Evolutionary conservation across 2,113 vertebrate species (phyloP).

Genomic region (human): DNA sequence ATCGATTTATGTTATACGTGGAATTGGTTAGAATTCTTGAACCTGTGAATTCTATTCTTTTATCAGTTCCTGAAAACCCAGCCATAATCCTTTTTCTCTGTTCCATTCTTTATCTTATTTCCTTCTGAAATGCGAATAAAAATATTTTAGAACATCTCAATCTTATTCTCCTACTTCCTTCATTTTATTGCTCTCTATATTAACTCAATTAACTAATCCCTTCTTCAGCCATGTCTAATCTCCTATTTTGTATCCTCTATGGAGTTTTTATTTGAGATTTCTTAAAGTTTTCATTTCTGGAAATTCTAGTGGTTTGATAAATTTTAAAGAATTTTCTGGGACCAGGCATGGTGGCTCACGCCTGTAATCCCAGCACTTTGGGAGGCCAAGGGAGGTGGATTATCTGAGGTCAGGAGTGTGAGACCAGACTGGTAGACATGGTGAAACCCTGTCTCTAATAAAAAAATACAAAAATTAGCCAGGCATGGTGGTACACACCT

Average conservation of each 20-base stretch:
- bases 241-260: not conserved
- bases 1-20: not conserved
- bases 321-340: not conserved
- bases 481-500: too few relatives aligned
- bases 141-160: not conserved
- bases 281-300: not conserved
- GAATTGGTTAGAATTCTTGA: not conserved
- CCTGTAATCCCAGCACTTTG: too few relatives aligned
- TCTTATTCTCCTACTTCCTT: not conserved
- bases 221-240: not conserved
- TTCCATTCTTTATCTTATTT: not conserved
- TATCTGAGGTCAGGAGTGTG: too few relatives aligned
- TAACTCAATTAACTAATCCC: not conserved
- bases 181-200: not conserved
- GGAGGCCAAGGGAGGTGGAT: too few relatives aligned
- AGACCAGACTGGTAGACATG: too few relatives aligned
- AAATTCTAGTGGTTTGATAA: not conserved
- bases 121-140: not conserved
- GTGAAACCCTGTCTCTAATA: too few relatives aligned
- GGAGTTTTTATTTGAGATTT: not conserved
- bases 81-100: not conserved
- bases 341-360: fast-evolving
- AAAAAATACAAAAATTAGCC: too few relatives aligned
- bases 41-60: not conserved
- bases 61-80: not conserved